These are phyloP conservation scores for Lepisosteus oculatus DNA, from an alignment of 2,113 vertebrate species.

Conservation along the genomic window DNA sequence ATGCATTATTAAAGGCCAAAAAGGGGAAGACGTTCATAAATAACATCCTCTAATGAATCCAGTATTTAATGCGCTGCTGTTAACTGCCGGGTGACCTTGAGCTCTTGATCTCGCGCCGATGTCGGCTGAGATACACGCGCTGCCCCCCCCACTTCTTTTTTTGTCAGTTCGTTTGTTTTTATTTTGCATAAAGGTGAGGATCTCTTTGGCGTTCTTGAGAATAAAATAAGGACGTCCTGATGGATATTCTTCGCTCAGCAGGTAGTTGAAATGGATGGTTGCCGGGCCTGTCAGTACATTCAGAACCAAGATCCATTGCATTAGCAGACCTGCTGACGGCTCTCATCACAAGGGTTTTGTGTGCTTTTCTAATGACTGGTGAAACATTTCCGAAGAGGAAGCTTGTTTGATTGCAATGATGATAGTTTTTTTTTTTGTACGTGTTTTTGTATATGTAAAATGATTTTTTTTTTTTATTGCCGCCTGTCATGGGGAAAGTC, in stretches of 20 bases:
- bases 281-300: neutral
- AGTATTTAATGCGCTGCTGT: constrained; percentile 40
- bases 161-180: neutral
- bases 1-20: constrained; percentile 72
- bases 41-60: constrained; percentile 72
- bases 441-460: constrained; percentile 39
- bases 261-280: neutral
- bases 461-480: constrained; percentile 53
- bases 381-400: no score
- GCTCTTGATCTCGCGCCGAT: constrained; percentile 6
- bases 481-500: constrained; percentile 38
- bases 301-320: neutral
- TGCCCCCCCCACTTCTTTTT: neutral
- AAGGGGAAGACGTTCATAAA: constrained; percentile 54
- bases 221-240: constrained; percentile 8
- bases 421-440: constrained; percentile 11
- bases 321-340: neutral
- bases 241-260: constrained; percentile 1
- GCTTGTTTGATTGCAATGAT: no score
- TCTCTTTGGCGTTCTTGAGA: constrained; percentile 6
- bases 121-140: no score
- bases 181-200: neutral
- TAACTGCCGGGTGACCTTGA: constrained; percentile 52
- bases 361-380: neutral
- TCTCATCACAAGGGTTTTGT: neutral